Percentiles rank a stretch among this genome's conserved stretches.
Conservation (phyloP, 2,797 vertebrate species). For the Anableps anableps region DNA sequence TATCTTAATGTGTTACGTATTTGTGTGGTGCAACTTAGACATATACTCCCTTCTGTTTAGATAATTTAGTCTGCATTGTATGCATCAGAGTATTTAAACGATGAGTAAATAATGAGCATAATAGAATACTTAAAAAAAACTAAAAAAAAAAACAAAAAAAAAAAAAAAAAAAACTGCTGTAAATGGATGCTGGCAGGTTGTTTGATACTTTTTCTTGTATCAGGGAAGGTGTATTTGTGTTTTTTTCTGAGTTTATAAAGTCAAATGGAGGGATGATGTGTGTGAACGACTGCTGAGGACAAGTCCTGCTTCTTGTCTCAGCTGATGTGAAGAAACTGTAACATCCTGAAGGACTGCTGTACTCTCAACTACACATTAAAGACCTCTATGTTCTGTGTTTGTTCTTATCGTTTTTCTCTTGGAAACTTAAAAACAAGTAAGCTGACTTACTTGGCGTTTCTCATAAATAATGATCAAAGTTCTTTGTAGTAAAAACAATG, state of each 20-base stretch:
- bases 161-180: slow-evolving; percentile 40
- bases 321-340: slow-evolving; percentile 51
- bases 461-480: neutral
- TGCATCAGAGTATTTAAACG: slow-evolving; percentile 76
- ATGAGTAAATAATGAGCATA: slow-evolving; percentile 63
- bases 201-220: slow-evolving; percentile 58
- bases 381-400: slow-evolving; percentile 58
- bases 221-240: slow-evolving; percentile 26
- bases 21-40: slow-evolving; percentile 78
- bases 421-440: neutral
- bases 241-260: slow-evolving; percentile 30
- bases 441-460: neutral
- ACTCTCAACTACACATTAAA: slow-evolving; percentile 76
- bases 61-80: slow-evolving; percentile 72
- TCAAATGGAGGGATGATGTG: slow-evolving; percentile 22
- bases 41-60: slow-evolving; percentile 76
- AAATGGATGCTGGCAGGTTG: slow-evolving; percentile 47
- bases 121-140: slow-evolving; percentile 46
- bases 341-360: slow-evolving; percentile 54
- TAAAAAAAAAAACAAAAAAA: slow-evolving; percentile 32
- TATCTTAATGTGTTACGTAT: slow-evolving; percentile 75
- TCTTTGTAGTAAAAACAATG: neutral
- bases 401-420: neutral
- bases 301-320: slow-evolving; percentile 48
- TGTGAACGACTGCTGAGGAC: slow-evolving; percentile 50